A percentile compares a stretch with the other conserved stretches of the same genome.
These are phyloP conservation scores for Drosophila longiperda DNA, from an alignment of 2,888 invertebrate species.

Conservation along the genomic window DNA sequence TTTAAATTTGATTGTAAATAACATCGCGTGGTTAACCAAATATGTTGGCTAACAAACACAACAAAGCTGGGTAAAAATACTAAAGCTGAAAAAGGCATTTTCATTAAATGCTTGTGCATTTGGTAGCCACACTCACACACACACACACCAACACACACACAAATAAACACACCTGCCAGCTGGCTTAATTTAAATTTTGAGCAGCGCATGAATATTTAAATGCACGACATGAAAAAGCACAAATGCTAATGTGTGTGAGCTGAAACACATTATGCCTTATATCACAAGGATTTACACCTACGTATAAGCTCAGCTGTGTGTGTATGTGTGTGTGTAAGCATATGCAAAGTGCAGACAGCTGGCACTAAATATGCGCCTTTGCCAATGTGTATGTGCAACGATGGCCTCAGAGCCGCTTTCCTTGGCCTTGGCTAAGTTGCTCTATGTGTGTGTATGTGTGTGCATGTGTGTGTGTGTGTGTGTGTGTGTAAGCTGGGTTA, in stretches of 20 bases:
- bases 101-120: constrained; percentile 45
- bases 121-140: constrained; percentile 27
- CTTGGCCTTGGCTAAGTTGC: constrained; percentile 44
- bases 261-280: background rate
- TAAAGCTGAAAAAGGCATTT: constrained; percentile 31
- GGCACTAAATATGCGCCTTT: constrained; percentile 42
- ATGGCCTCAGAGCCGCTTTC: constrained; percentile 20
- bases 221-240: constrained; percentile 70
- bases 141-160: constrained; percentile 6
- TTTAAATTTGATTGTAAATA: constrained; percentile 46
- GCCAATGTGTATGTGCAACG: constrained; percentile 19
- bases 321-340: constrained; percentile 17
- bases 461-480: background rate
- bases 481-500: background rate
- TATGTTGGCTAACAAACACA: constrained; percentile 14
- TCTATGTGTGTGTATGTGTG: background rate
- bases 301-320: background rate
- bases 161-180: constrained; percentile 30
- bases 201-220: constrained; percentile 75
- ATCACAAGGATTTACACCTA: background rate
- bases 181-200: constrained; percentile 71
- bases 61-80: background rate
- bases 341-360: constrained; percentile 53
- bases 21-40: constrained; percentile 46
- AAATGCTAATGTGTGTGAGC: constrained; percentile 56